These are phyloP conservation scores for Aptenodytes patagonicus DNA, from an alignment of 2,113 vertebrate species.

Conservation along the genomic window DNA sequence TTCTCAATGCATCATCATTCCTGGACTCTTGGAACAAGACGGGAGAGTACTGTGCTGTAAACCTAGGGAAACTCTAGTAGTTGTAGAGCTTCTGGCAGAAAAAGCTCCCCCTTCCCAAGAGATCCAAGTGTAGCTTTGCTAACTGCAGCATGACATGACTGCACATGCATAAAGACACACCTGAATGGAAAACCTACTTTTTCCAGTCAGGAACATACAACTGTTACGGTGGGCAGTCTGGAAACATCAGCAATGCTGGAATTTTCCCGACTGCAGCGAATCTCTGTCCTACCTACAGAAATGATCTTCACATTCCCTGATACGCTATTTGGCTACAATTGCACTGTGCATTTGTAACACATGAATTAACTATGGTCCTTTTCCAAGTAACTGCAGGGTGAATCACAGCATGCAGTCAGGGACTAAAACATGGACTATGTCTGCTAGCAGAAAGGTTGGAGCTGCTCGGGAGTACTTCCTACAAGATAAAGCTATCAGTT, in stretches of 20 bases:
- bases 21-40: not conserved
- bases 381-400: not conserved
- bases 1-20: not conserved
- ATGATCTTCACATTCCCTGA: not conserved
- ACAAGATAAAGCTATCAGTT: not conserved
- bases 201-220: not conserved
- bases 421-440: rapidly evolving
- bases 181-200: not conserved
- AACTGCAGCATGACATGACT: not conserved
- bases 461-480: not conserved
- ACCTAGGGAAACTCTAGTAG: not conserved
- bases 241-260: not conserved
- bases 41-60: not conserved
- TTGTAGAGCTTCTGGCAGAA: not conserved
- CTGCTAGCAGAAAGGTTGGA: not conserved
- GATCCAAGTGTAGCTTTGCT: not conserved
- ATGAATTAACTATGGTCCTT: not conserved
- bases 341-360: not conserved
- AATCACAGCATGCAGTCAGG: rapidly evolving
- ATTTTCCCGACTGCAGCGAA: not conserved
- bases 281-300: not conserved
- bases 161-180: rapidly evolving
- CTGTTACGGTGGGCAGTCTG: not conserved
- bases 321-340: rapidly evolving
- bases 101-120: not conserved